These are phyloP conservation scores for Pituophis catenifer DNA, from an alignment of 2,113 vertebrate genomes.

Conservation along the genomic window DNA sequence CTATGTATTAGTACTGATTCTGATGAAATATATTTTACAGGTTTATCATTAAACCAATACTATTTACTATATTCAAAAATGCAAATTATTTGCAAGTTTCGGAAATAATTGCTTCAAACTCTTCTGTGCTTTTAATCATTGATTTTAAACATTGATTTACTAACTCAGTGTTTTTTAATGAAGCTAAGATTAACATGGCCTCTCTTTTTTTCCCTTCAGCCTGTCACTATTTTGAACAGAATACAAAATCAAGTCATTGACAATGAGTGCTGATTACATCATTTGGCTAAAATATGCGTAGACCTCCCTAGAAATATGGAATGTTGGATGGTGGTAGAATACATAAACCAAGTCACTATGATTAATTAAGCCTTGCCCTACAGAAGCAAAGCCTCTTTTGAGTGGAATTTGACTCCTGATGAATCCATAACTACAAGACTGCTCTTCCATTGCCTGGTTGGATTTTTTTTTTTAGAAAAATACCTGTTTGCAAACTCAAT, in stretches of 20 bases:
- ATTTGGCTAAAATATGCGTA: constrained; percentile 4
- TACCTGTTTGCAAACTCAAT: background rate
- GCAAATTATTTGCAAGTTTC: constrained; percentile 15
- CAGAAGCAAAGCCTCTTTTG: background rate
- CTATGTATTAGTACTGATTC: background rate
- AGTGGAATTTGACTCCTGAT: background rate
- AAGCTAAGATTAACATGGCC: constrained; percentile 19
- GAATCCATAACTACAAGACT: background rate
- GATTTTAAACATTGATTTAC: constrained; percentile 26
- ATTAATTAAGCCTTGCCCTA: background rate
- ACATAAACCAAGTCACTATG: background rate
- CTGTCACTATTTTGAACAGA: constrained; percentile 6
- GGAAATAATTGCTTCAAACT: constrained; percentile 9
- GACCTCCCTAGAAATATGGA: background rate
- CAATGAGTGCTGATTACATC: background rate
- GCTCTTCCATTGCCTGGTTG: background rate
- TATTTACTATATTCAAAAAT: constrained; percentile 8
- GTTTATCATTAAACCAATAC: background rate
- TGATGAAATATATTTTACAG: background rate
- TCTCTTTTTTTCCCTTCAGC: background rate
- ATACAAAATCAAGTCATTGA: background rate
- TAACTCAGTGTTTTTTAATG: constrained; percentile 31
- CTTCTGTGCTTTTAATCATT: constrained; percentile 17
- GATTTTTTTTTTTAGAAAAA: background rate
- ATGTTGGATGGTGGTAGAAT: background rate